Conservation (phyloP, 2,888 invertebrate genomes). For the Drosophila meridiana region DNA sequence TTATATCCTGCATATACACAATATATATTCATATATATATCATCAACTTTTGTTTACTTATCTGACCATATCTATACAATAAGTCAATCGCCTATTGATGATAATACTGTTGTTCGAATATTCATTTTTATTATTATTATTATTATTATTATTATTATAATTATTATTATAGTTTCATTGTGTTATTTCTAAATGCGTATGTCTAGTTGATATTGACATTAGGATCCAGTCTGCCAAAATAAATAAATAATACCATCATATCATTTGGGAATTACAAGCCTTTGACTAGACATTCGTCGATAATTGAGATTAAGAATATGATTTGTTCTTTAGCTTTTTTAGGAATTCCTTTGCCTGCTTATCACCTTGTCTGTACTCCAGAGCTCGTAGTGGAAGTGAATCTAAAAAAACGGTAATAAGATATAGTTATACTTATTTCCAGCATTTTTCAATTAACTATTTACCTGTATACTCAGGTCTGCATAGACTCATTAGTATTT, state of each 20-base stretch:
- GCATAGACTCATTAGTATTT: constrained; percentile 90
- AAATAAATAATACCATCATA: constrained; percentile 40
- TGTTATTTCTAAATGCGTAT: constrained; percentile 29
- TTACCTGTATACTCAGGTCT: constrained; percentile 89
- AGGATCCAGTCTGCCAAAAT: constrained; percentile 19
- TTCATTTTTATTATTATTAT: background rate
- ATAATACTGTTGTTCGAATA: constrained; percentile 5
- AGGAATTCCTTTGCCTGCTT: constrained; percentile 95
- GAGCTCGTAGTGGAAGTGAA: constrained; percentile 86
- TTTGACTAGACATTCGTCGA: constrained; percentile 9
- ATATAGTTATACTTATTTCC: background rate
- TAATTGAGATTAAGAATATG: constrained; percentile 58
- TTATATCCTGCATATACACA: too few species aligned
- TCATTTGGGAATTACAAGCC: constrained; percentile 27
- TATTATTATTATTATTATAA: too few species aligned
- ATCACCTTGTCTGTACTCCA: constrained; percentile 94
- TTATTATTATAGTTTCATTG: background rate
- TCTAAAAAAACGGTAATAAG: constrained; percentile 51
- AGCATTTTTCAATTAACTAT: background rate
- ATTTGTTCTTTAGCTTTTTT: constrained; percentile 91
- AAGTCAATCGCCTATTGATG: background rate
- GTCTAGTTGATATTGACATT: constrained; percentile 25
- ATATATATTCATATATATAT: too few species aligned
- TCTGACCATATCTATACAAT: background rate
- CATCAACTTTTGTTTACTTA: background rate